These are phyloP conservation scores for Apodemia zela DNA, from an alignment of 2,888 invertebrate species.

Conservation along the genomic window DNA sequence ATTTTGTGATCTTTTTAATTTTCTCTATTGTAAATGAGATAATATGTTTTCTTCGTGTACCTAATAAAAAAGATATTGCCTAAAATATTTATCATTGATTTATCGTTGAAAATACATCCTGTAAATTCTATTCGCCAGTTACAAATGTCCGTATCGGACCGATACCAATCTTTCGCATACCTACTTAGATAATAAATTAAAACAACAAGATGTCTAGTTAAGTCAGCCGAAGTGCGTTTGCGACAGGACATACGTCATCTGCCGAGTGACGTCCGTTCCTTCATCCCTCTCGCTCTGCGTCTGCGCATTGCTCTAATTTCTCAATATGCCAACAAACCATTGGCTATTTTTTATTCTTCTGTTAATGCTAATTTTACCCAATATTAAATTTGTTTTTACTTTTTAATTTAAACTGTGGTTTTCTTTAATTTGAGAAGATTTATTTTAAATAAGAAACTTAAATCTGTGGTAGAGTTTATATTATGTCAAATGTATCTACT, in stretches of 20 bases:
- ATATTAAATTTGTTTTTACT: not conserved
- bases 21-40: too few species aligned
- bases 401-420: not conserved
- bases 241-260: slow-evolving; percentile 57
- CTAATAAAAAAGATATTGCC: not conserved
- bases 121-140: slow-evolving; percentile 24
- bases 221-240: slow-evolving; percentile 43
- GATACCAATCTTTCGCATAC: slow-evolving; percentile 33
- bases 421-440: not conserved
- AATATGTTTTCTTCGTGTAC: not conserved
- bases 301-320: slow-evolving; percentile 20
- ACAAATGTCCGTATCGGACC: slow-evolving; percentile 29
- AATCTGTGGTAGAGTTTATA: not conserved
- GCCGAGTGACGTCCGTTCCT: slow-evolving; percentile 60
- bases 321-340: slow-evolving; percentile 19
- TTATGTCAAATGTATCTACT: too few species aligned
- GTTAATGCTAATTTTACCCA: not conserved
- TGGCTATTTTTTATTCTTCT: slow-evolving; percentile 13
- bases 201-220: slow-evolving; percentile 39
- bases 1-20: not conserved
- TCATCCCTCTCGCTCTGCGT: slow-evolving; percentile 24
- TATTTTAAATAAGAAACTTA: not conserved
- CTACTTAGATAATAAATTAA: slow-evolving; percentile 39
- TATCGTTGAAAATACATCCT: slow-evolving; percentile 15
- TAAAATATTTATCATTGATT: not conserved